These are phyloP conservation scores for Propithecus deckenii DNA, from an alignment of 2,797 vertebrate genomes.

Conservation along the genomic window DNA sequence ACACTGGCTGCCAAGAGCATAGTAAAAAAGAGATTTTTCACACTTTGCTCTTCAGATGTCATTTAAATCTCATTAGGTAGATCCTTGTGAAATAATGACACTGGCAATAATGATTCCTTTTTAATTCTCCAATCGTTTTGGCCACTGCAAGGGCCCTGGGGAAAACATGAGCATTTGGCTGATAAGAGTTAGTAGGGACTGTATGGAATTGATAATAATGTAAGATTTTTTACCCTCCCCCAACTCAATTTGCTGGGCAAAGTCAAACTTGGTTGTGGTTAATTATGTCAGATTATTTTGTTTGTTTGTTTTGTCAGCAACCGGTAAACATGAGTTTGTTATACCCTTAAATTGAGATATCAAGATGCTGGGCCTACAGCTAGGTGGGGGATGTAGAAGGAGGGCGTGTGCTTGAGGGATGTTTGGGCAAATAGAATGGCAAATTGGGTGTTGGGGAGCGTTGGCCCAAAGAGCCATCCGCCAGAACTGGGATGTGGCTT, in stretches of 20 bases:
- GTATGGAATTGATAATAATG: neutral
- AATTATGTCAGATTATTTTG: neutral
- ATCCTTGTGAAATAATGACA: constrained; percentile 5
- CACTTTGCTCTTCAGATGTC: neutral
- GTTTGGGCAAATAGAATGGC: neutral
- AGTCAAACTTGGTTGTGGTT: neutral
- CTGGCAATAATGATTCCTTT: neutral
- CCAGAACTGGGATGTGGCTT: neutral
- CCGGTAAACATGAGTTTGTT: neutral
- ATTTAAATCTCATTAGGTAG: neutral
- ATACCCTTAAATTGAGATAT: neutral
- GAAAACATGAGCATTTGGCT: neutral
- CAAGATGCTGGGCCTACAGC: neutral
- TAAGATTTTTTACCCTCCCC: neutral
- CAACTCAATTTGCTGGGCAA: neutral
- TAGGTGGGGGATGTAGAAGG: neutral
- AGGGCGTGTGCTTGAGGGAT: neutral
- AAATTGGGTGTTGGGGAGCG: neutral
- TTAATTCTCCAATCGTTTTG: neutral
- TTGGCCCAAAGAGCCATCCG: rapidly evolving
- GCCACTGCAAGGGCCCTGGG: neutral
- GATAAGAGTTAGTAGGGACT: neutral
- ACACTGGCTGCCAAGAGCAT: constrained; percentile 49
- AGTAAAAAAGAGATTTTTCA: constrained; percentile 61
- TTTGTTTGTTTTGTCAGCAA: neutral